phyloP scores from a whole-genome alignment of 2,797 vertebrate genomes.

The Hipposideros larvatus region DNA sequence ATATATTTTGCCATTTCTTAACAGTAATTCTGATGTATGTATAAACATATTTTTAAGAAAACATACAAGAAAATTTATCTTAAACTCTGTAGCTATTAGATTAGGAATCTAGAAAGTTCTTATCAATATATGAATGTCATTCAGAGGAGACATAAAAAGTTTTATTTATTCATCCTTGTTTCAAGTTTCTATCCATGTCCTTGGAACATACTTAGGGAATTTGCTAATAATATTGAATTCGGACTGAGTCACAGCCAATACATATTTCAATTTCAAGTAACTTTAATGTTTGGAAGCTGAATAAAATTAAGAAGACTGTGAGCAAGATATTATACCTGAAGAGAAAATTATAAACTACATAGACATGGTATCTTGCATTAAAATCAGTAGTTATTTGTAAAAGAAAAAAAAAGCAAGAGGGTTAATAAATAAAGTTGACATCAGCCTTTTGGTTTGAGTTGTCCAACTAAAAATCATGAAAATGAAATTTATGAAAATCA shows the following conservation, averaged over 20 bases:
- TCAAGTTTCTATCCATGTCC: not conserved
- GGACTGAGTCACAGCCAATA: not conserved
- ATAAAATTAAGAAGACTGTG: not conserved
- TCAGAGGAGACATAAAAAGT: not conserved
- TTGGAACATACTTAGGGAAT: not conserved
- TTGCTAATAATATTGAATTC: not conserved
- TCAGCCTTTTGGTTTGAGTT: not conserved
- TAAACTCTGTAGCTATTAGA: not conserved
- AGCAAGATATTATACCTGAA: not conserved
- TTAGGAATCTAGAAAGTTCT: not conserved
- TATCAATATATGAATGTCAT: not conserved
- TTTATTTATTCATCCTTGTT: not conserved
- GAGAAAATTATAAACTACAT: not conserved
- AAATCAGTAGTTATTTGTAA: not conserved
- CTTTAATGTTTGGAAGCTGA: not conserved
- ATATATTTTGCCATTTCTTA: not conserved
- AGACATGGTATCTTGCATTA: not conserved
- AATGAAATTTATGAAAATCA: not conserved
- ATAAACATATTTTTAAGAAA: not conserved
- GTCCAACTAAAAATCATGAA: not conserved
- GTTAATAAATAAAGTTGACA: not conserved
- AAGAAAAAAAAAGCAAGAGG: not conserved
- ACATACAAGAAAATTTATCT: not conserved
- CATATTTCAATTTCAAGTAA: conserved; percentile 45
- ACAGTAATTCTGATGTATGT: not conserved